These are phyloP conservation scores for Oligia fasciuncula DNA, from an alignment of 2,888 invertebrate species.

Conservation along the genomic window DNA sequence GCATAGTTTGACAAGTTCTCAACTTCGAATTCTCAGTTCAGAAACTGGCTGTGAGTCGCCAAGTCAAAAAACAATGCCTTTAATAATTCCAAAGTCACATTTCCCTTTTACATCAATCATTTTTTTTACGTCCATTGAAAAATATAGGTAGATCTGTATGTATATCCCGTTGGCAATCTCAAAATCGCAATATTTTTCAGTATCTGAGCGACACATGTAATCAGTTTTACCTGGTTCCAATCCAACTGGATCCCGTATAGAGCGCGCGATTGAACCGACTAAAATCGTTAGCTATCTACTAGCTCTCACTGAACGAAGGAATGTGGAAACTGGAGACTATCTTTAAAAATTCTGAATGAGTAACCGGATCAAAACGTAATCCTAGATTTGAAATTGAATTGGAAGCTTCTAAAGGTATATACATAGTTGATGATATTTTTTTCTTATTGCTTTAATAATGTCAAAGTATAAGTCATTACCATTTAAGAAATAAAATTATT, in stretches of 20 bases:
- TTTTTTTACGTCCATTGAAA: neutral
- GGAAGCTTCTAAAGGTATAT: slow-evolving; percentile 13
- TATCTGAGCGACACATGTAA: slow-evolving; percentile 42
- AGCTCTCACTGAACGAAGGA: slow-evolving; percentile 30
- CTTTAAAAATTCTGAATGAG: slow-evolving; percentile 50
- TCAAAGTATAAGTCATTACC: neutral
- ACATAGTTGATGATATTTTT: neutral
- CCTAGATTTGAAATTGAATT: slow-evolving; percentile 47
- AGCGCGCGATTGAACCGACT: slow-evolving; percentile 79
- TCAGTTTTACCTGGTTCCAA: slow-evolving; percentile 49
- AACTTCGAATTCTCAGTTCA: too few species aligned
- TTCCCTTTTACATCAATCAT: neutral
- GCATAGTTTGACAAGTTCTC: neutral
- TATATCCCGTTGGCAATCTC: slow-evolving; percentile 2
- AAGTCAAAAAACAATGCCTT: neutral
- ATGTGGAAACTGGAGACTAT: slow-evolving; percentile 21
- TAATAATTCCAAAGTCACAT: neutral
- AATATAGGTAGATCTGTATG: neutral
- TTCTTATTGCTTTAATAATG: neutral
- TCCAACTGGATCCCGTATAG: slow-evolving; percentile 45
- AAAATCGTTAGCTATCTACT: slow-evolving; percentile 70
- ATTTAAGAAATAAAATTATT: neutral
- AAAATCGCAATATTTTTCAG: slow-evolving; percentile 50
- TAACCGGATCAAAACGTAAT: slow-evolving; percentile 47
- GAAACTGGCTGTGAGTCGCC: too few species aligned